Evolutionary conservation across 2,113 vertebrate genomes (phyloP).

Genomic region (Passer montanus): DNA sequence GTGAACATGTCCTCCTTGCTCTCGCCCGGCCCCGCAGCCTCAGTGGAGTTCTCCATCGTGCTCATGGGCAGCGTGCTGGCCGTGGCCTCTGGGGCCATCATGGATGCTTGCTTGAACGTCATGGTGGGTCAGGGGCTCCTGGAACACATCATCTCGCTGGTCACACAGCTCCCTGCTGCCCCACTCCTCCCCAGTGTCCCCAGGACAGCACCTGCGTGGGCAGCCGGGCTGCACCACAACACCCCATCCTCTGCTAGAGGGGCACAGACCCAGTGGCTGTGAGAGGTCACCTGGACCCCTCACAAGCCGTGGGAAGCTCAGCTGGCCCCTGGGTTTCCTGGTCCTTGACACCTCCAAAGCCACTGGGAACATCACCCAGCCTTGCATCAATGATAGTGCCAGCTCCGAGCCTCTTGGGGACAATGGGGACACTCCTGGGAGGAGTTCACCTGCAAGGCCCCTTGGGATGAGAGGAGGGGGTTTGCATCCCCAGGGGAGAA

Average conservation of each 20-base stretch:
- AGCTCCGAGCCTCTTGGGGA: background rate
- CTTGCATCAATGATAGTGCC: background rate
- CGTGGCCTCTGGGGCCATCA: constrained; percentile 80
- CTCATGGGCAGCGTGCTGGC: constrained; percentile 73
- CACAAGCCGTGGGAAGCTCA: background rate
- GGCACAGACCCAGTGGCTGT: background rate
- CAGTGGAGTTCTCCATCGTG: constrained; percentile 83
- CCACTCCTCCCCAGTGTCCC: background rate
- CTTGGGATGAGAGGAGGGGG: background rate
- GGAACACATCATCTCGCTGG: background rate
- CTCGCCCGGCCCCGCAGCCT: constrained; percentile 66
- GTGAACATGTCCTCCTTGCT: constrained; percentile 86
- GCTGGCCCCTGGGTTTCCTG: background rate
- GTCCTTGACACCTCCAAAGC: background rate
- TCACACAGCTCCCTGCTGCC: background rate
- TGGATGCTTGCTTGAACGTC: constrained; percentile 84
- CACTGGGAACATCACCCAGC: background rate
- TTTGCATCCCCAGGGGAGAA: background rate
- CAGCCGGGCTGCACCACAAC: background rate
- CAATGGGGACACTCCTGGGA: background rate
- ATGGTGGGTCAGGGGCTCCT: constrained; percentile 69
- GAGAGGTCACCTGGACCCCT: background rate
- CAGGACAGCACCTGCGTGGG: background rate
- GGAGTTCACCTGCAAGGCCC: background rate
- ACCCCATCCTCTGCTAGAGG: background rate